phyloP scores from a whole-genome alignment of 2,113 vertebrate genomes.

The Naja naja region DNA sequence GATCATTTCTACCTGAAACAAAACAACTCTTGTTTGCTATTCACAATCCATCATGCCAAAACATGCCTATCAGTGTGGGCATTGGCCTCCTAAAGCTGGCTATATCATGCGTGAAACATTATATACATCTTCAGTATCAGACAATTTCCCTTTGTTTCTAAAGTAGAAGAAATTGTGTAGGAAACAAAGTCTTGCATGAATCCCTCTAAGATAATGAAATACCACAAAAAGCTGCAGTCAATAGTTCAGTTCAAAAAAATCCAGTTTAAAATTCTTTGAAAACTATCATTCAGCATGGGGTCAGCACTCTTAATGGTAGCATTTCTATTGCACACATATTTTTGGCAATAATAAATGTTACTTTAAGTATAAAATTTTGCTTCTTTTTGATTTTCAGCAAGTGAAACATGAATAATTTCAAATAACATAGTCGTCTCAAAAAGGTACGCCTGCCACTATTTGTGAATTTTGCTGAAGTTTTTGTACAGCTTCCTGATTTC shows the following conservation, averaged over 20 bases:
- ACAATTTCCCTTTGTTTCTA: background rate
- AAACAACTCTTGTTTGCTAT: background rate
- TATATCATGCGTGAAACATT: background rate
- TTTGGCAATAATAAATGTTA: slow-evolving; percentile 15
- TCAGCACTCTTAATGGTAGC: background rate
- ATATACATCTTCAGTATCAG: background rate
- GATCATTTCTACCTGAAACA: background rate
- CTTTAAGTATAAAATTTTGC: background rate
- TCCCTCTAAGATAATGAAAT: background rate
- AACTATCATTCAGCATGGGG: background rate
- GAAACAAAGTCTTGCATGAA: slow-evolving; percentile 14
- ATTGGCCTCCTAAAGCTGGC: background rate
- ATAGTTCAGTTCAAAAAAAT: slow-evolving; percentile 16
- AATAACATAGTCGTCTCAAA: background rate
- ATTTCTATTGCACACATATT: background rate
- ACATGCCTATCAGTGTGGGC: background rate
- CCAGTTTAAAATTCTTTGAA: background rate
- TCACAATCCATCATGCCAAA: background rate
- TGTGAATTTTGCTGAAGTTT: background rate
- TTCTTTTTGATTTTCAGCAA: slow-evolving; percentile 2
- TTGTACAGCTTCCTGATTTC: background rate
- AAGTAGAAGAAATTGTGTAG: slow-evolving; percentile 19
- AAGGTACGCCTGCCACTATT: background rate
- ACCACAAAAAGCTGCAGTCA: background rate
- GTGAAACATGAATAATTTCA: background rate